These are phyloP conservation scores for Pammene fasciana DNA, from an alignment of 2,888 invertebrate genomes.

Conservation along the genomic window DNA sequence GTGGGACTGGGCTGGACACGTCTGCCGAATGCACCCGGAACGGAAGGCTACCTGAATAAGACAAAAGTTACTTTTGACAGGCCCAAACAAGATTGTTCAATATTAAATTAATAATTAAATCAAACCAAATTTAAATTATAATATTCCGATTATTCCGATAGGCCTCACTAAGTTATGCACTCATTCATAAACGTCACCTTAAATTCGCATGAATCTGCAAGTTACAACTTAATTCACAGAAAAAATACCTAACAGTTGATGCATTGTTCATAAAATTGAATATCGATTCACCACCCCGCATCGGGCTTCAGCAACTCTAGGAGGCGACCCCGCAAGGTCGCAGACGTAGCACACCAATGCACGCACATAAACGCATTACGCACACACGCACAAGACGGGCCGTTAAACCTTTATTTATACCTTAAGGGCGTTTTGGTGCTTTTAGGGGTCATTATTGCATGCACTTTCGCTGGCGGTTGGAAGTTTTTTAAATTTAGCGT, in stretches of 20 bases:
- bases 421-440: constrained; percentile 40
- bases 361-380: constrained; percentile 56
- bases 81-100: no score
- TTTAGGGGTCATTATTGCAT: constrained; percentile 35
- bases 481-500: constrained; percentile 4
- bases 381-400: constrained; percentile 59
- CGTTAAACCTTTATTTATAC: constrained; percentile 58
- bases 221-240: neutral
- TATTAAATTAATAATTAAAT: no score
- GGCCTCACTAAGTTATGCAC: no score
- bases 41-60: no score
- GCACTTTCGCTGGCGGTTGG: constrained; percentile 8
- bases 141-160: no score
- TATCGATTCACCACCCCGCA: constrained; percentile 62
- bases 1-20: no score
- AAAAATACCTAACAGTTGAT: constrained; percentile 39
- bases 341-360: constrained; percentile 61
- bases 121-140: no score
- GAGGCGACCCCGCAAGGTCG: constrained; percentile 80
- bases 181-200: no score
- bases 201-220: no score
- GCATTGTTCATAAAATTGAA: constrained; percentile 60
- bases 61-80: no score
- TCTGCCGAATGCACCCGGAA: no score
- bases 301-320: constrained; percentile 63